These are phyloP conservation scores for Chesias legatella DNA, from an alignment of 2,888 invertebrate species.

Conservation along the genomic window DNA sequence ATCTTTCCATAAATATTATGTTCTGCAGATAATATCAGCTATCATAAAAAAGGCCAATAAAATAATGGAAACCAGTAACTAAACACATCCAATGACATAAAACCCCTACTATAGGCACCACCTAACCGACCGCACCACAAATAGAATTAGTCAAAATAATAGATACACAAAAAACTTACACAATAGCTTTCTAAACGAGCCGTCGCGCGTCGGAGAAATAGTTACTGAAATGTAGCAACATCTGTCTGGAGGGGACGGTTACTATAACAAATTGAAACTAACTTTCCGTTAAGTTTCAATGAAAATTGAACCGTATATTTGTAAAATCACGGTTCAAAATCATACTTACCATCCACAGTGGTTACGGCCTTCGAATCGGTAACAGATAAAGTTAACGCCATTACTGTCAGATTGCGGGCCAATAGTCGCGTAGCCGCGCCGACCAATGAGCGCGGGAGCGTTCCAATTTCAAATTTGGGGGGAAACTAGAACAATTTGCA, in stretches of 20 bases:
- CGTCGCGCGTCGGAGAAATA: slow-evolving; percentile 78
- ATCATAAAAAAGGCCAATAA: slow-evolving; percentile 14
- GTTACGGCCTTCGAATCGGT: slow-evolving; percentile 26
- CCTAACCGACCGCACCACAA: slow-evolving; percentile 77
- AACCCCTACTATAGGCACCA: slow-evolving; percentile 64
- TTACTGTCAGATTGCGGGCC: slow-evolving; percentile 77
- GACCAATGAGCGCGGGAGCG: slow-evolving; percentile 59
- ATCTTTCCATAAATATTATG: too few species aligned
- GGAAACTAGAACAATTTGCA: slow-evolving; percentile 67
- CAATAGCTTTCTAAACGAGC: slow-evolving; percentile 67
- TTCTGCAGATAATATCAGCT: neutral
- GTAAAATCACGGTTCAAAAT: neutral
- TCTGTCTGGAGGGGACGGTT: slow-evolving; percentile 69
- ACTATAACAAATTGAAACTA: slow-evolving; percentile 18
- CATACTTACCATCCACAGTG: slow-evolving; percentile 18
- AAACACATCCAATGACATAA: slow-evolving; percentile 64
- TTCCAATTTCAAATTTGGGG: slow-evolving; percentile 72
- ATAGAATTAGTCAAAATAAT: slow-evolving; percentile 77
- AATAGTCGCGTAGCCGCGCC: slow-evolving; percentile 59
- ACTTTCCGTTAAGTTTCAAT: neutral
- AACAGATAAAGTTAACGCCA: slow-evolving; percentile 67
- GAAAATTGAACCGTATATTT: too few species aligned
- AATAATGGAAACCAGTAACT: slow-evolving; percentile 53
- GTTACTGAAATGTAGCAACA: slow-evolving; percentile 79
- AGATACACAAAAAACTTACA: slow-evolving; percentile 68